Percentiles rank a stretch among this genome's conserved stretches.
phyloP scores from a whole-genome alignment of 2,113 vertebrate genomes.

The Myocastor coypus region DNA sequence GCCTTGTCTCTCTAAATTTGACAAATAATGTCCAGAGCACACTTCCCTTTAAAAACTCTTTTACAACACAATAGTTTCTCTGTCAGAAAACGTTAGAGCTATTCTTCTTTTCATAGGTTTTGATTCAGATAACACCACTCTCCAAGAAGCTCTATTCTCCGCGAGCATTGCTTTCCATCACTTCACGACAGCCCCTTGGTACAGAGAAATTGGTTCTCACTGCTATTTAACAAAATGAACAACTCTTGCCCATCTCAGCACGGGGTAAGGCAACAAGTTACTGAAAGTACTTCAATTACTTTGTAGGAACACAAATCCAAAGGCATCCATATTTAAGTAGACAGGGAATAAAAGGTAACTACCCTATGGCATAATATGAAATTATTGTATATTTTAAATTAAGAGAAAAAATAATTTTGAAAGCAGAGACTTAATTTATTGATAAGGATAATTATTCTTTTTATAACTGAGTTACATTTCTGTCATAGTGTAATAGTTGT shows the following conservation, averaged over 20 bases:
- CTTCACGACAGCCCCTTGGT: slow-evolving; percentile 53
- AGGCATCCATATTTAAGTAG: neutral
- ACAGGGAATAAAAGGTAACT: neutral
- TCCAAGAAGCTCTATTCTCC: slow-evolving; percentile 46
- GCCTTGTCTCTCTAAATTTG: slow-evolving; percentile 67
- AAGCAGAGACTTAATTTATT: neutral
- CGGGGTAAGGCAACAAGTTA: neutral
- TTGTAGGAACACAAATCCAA: neutral
- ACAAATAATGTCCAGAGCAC: slow-evolving; percentile 66
- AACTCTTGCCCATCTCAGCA: neutral
- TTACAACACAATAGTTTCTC: slow-evolving; percentile 64
- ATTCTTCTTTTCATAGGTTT: slow-evolving; percentile 72
- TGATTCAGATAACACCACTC: slow-evolving; percentile 75
- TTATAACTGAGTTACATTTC: neutral
- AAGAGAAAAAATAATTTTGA: slow-evolving; percentile 1
- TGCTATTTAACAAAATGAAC: slow-evolving; percentile 46
- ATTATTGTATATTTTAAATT: neutral
- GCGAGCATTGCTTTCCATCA: slow-evolving; percentile 4
- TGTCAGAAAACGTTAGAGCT: slow-evolving; percentile 65
- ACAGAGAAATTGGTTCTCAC: slow-evolving; percentile 20
- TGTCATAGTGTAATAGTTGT: neutral
- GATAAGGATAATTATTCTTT: neutral
- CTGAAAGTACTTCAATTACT: neutral
- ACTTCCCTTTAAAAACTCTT: slow-evolving; percentile 73
- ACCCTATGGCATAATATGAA: neutral